Conservation (phyloP, 1,140 invertebrate genomes). For the Cydia strobilella region DNA sequence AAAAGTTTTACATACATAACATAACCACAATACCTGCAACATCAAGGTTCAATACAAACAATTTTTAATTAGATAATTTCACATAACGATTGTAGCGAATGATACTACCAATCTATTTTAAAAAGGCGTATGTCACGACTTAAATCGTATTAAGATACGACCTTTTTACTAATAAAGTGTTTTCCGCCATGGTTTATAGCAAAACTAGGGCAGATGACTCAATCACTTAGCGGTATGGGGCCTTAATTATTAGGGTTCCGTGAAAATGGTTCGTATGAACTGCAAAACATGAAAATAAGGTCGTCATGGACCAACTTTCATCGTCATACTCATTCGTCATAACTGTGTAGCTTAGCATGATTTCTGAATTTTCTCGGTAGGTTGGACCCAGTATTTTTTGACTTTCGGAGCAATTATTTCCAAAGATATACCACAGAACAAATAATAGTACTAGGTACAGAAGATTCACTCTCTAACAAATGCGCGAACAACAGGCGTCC, state of each 20-base stretch:
- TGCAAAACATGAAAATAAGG: background rate
- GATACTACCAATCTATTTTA: background rate
- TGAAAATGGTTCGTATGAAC: background rate
- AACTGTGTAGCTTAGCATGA: too few species aligned
- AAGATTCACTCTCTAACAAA: too few species aligned
- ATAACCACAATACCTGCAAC: background rate
- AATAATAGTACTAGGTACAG: too few species aligned
- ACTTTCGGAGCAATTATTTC: too few species aligned
- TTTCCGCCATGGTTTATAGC: background rate
- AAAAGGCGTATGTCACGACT: background rate
- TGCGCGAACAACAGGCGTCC: too few species aligned
- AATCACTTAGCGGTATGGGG: background rate
- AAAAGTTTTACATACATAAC: too few species aligned
- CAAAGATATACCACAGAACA: too few species aligned
- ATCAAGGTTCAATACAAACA: background rate
- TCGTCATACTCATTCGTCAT: too few species aligned
- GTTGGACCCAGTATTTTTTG: too few species aligned
- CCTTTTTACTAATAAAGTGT: background rate
- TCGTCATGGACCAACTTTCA: background rate
- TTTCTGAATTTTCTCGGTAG: too few species aligned
- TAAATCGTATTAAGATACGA: background rate
- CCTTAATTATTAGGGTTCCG: constrained; percentile 3
- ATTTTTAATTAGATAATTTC: background rate
- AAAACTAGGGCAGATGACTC: constrained; percentile 3
- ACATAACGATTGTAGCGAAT: background rate